Evolutionary conservation across 2,797 vertebrate genomes (phyloP).

Genomic region (Telmatherina bonti): DNA sequence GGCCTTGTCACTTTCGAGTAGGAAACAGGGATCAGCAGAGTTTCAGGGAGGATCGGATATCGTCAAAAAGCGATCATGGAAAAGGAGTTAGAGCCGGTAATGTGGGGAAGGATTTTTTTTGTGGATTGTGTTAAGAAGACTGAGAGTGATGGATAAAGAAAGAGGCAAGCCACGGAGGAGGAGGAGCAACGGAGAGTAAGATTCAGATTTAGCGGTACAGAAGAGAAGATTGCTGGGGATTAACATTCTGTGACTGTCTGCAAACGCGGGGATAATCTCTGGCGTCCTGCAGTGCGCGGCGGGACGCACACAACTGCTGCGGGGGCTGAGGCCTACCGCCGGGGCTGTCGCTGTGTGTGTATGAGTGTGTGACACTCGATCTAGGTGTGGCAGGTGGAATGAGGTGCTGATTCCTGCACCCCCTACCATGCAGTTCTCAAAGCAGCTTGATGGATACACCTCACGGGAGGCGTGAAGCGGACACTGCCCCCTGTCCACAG

Average conservation of each 20-base stretch:
- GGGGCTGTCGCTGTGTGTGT: slow-evolving; percentile 48
- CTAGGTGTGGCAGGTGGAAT: slow-evolving; percentile 69
- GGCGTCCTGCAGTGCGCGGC: slow-evolving; percentile 69
- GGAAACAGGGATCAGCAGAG: slow-evolving; percentile 64
- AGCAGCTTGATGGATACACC: slow-evolving; percentile 65
- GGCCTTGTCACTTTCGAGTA: slow-evolving; percentile 62
- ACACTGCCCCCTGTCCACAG: slow-evolving; percentile 19
- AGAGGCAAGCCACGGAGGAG: slow-evolving; percentile 42
- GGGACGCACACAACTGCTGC: slow-evolving; percentile 66
- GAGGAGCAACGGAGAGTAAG: slow-evolving; percentile 57
- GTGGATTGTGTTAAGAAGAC: slow-evolving; percentile 45
- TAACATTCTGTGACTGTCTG: slow-evolving; percentile 82
- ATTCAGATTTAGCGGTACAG: slow-evolving; percentile 72
- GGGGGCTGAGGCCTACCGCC: slow-evolving; percentile 66
- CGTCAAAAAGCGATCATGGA: slow-evolving; percentile 53
- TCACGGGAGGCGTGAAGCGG: slow-evolving; percentile 40
- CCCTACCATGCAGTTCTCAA: slow-evolving; percentile 26
- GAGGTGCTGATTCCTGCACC: slow-evolving; percentile 58
- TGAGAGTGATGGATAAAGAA: slow-evolving; percentile 57
- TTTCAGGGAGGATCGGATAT: slow-evolving; percentile 50
- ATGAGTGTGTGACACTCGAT: slow-evolving; percentile 29
- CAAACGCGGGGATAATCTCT: slow-evolving; percentile 74
- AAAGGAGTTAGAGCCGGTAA: slow-evolving; percentile 43
- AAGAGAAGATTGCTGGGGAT: slow-evolving; percentile 72
- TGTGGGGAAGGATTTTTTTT: slow-evolving; percentile 31